Conservation (phyloP, 2,888 invertebrate species). For the Heliconius cydno region DNA sequence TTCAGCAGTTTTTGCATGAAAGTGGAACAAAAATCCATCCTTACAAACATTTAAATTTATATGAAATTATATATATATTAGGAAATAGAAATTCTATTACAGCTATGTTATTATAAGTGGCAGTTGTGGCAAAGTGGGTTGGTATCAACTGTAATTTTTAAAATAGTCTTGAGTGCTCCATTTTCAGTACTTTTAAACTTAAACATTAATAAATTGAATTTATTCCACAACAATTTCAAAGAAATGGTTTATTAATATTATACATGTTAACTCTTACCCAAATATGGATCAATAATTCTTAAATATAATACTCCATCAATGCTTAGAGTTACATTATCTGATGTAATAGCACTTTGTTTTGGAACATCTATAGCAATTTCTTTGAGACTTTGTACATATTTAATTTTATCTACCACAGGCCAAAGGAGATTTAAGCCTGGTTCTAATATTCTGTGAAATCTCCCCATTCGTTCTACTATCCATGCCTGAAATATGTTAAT, state of each 20-base stretch:
- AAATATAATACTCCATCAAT: conserved; percentile 99
- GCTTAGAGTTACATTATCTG: conserved; percentile 97
- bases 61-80: too few species aligned
- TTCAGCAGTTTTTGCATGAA: too few species aligned
- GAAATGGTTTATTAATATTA: neutral
- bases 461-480: conserved; percentile 99
- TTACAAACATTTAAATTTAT: too few species aligned
- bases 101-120: too few species aligned
- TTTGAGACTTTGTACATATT: conserved; percentile 98
- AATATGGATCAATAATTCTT: conserved; percentile 95
- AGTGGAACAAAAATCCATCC: too few species aligned
- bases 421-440: conserved; percentile 97
- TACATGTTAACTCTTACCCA: conserved; percentile 76
- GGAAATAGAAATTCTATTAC: too few species aligned
- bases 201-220: neutral
- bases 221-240: neutral
- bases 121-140: too few species aligned
- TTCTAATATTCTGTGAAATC: conserved; percentile 95
- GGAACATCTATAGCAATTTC: conserved; percentile 99
- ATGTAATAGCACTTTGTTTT: conserved; percentile 98
- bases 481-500: conserved; percentile 88
- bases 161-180: too few species aligned
- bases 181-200: too few species aligned
- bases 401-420: conserved; percentile 95
- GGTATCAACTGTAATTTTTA: too few species aligned